phyloP scores from a whole-genome alignment of 1,140 invertebrate species.

The Luehdorfia chinensis region DNA sequence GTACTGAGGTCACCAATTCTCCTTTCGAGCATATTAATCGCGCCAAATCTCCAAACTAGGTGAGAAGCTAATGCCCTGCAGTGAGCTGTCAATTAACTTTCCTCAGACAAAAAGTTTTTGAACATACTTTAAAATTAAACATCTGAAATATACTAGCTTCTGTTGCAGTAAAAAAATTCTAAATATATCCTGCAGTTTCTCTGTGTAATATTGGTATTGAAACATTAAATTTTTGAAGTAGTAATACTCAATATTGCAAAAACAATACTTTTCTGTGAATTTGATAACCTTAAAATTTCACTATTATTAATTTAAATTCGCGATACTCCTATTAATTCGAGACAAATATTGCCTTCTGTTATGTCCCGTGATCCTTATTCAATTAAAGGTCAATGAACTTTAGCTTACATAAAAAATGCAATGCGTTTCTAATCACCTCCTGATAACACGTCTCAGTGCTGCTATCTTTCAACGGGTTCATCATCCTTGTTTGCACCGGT shows the following conservation, averaged over 20 bases:
- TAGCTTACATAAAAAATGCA: neutral
- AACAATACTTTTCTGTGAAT: constrained; percentile 19
- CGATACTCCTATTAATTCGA: neutral
- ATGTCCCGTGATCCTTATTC: constrained; percentile 5
- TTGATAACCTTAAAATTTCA: constrained; percentile 20
- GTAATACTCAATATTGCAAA: constrained; percentile 4
- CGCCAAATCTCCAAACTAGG: no score
- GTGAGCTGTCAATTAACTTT: no score
- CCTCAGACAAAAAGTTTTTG: neutral
- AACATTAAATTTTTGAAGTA: no score
- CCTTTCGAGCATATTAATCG: no score
- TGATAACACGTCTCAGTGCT: constrained; percentile 9
- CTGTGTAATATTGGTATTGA: no score
- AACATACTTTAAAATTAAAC: neutral
- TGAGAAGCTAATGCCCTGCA: no score
- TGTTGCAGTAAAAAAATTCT: neutral
- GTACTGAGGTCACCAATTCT: no score
- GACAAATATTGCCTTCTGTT: neutral
- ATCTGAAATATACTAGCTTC: neutral
- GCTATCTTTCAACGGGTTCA: neutral
- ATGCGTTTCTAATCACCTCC: no score
- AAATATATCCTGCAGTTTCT: no score
- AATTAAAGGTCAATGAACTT: constrained; percentile 2
- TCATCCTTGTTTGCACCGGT: constrained; percentile 5
- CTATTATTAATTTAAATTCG: neutral